Percentiles rank a stretch among this genome's conserved stretches.
Evolutionary conservation across 1,140 invertebrate genomes (phyloP).

Genomic region (Calliphora vicina): DNA sequence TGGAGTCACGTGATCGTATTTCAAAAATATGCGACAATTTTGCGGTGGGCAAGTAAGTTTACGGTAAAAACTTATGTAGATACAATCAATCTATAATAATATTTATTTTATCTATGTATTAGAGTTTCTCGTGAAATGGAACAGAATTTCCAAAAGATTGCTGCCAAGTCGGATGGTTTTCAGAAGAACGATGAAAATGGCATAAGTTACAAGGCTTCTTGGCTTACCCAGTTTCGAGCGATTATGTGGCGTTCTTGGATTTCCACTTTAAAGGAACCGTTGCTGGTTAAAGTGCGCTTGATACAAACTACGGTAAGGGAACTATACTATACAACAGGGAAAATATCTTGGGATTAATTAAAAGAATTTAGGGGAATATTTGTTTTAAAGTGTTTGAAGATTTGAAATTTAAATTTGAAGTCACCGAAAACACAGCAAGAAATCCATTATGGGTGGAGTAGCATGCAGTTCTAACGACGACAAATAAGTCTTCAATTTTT

Average conservation of each 20-base stretch:
- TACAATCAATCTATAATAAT: not conserved
- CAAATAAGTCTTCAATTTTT: too few relatives aligned
- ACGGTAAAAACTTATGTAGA: not conserved
- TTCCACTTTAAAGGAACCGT: constrained; percentile 86
- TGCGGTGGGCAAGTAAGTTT: constrained; percentile 65
- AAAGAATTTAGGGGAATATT: too few relatives aligned
- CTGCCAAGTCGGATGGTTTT: constrained; percentile 57
- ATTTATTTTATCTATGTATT: not conserved
- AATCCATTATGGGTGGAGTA: too few relatives aligned
- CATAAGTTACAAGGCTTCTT: constrained; percentile 79
- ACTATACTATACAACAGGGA: too few relatives aligned
- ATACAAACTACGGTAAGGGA: constrained; percentile 87
- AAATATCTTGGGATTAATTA: too few relatives aligned
- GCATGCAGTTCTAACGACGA: too few relatives aligned
- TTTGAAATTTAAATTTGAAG: too few relatives aligned
- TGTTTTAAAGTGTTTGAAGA: too few relatives aligned
- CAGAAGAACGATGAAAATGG: constrained; percentile 60
- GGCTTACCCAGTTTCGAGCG: constrained; percentile 87
- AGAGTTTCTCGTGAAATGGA: constrained; percentile 66
- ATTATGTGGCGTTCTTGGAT: constrained; percentile 92
- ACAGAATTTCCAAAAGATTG: constrained; percentile 47
- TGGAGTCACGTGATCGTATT: constrained; percentile 76
- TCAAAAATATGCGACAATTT: constrained; percentile 83
- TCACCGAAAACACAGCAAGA: too few relatives aligned
- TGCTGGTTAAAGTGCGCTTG: constrained; percentile 86